Percentiles rank a stretch among this genome's conserved stretches.
Evolutionary conservation across 2,888 invertebrate genomes (phyloP).

Genomic region (Cryptosula pallasiana): DNA sequence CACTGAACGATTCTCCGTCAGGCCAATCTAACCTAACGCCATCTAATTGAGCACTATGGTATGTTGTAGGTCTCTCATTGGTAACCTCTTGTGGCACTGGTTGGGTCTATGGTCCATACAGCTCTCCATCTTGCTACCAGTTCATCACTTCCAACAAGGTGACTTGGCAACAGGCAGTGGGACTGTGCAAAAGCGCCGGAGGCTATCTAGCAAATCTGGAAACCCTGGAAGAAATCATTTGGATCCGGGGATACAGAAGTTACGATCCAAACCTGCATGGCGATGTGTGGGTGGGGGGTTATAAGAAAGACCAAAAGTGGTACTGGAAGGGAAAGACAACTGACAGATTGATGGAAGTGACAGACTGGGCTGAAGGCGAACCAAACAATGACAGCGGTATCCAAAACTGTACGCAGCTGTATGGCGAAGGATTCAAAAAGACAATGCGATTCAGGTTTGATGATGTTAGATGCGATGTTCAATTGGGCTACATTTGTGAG

Average conservation of each 20-base stretch:
- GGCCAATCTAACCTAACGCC: too few relatives aligned
- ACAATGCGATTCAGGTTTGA: too few relatives aligned
- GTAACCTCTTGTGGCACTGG: neutral
- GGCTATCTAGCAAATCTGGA: neutral
- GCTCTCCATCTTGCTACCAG: neutral
- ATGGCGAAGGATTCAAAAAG: too few relatives aligned
- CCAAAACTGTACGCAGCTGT: neutral
- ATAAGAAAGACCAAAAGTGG: neutral
- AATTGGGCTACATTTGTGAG: too few relatives aligned
- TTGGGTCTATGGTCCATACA: neutral
- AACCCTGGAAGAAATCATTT: neutral
- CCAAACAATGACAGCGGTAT: neutral
- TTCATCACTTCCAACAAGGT: neutral
- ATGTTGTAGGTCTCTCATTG: too few relatives aligned
- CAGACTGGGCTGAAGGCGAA: neutral
- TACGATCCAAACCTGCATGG: neutral
- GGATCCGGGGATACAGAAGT: neutral
- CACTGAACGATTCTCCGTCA: too few relatives aligned
- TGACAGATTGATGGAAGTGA: neutral
- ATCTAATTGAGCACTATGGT: too few relatives aligned
- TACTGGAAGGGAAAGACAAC: neutral
- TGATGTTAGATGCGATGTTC: too few relatives aligned
- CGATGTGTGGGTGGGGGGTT: neutral
- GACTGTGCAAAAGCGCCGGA: neutral
- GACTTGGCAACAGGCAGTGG: neutral